Evolutionary conservation across 1,140 invertebrate species (phyloP), one percentile per base, ranked within the genome.

Genomic region (Ceratina calcarata): DNA sequence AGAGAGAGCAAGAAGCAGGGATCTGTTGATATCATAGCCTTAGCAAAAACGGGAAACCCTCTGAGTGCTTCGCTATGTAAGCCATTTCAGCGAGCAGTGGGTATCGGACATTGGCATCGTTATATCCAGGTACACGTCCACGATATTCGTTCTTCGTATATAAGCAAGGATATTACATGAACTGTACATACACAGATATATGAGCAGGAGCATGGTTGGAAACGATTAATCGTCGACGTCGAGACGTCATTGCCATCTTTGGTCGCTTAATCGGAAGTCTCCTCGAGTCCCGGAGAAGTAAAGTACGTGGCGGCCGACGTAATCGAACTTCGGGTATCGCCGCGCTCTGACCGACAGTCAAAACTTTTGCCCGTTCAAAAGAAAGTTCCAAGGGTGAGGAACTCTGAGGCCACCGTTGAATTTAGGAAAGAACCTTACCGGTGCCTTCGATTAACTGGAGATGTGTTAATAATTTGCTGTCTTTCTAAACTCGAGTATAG

Each of bases 191-290:
- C 65, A 69, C 10, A 65, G 61, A 78, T 75, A 82, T 82, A 74
- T 37, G 58, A 15, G 45, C 66, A 72, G 51, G 53, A 65, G 69
- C 69, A 77, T 67, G 76, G 77, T 75, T 77, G 67, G 62, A 78
- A 88, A 88, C 90, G 88, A 91, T 91, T 91, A 91, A 91, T 91
- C 85, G 80, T 89, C 80, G 77, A 72, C 76, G 78, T 81, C 83
- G 84, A 88, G 88, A 88, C 86, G 88, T 89, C 88, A 87, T 82
- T 87, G 82, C 86, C 87, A 88, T 88, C 87, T 87, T 88, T 86
- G 86, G 86, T 86, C 86, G 81, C 58, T 87, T 88, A 87, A 86
- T 86, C 85, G 85, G 78, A 86, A 86, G 77, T 86, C 81, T 83
- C 74, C 67, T 68, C 58, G 73, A 62, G 79, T 77, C 79, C 20